Evolutionary conservation across 2,113 vertebrate genomes (phyloP).

Genomic region (Misgurnus mizolepis): DNA sequence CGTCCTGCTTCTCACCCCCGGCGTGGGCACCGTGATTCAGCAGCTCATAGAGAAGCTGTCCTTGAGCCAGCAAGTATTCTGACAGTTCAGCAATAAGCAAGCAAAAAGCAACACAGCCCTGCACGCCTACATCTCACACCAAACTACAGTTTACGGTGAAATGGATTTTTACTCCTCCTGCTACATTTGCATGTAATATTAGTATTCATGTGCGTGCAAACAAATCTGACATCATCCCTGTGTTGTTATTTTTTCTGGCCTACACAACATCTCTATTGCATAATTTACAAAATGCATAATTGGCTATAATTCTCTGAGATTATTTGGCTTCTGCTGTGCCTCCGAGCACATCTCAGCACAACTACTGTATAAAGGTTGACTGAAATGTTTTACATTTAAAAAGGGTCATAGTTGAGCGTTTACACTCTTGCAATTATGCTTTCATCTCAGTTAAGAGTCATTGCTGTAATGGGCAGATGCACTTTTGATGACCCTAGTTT

Average conservation of each 20-base stretch:
- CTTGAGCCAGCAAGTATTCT: slow-evolving; percentile 68
- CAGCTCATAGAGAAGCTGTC: slow-evolving; percentile 65
- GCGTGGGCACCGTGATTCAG: slow-evolving; percentile 74
- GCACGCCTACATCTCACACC: slow-evolving; percentile 36
- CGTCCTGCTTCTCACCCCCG: slow-evolving; percentile 60
- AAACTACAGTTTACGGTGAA: neutral
- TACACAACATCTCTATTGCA: neutral
- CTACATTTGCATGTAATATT: slow-evolving; percentile 17
- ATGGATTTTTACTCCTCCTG: slow-evolving; percentile 7
- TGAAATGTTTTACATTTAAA: slow-evolving; percentile 8
- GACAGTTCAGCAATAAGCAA: slow-evolving; percentile 53
- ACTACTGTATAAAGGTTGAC: neutral
- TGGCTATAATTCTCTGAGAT: slow-evolving; percentile 25
- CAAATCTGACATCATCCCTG: slow-evolving; percentile 8
- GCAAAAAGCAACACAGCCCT: slow-evolving; percentile 45
- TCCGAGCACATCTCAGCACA: neutral
- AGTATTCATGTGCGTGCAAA: slow-evolving; percentile 4
- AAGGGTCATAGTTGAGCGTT: neutral
- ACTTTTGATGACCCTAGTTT: no score
- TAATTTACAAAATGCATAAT: slow-evolving; percentile 28
- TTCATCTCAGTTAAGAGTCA: neutral
- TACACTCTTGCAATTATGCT: neutral
- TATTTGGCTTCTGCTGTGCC: neutral
- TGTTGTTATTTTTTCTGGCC: neutral
- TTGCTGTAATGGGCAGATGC: no score